Percentiles rank a stretch among this genome's conserved stretches.
Evolutionary conservation across 2,113 vertebrate species (phyloP).

Genomic region (Smithornis capensis): DNA sequence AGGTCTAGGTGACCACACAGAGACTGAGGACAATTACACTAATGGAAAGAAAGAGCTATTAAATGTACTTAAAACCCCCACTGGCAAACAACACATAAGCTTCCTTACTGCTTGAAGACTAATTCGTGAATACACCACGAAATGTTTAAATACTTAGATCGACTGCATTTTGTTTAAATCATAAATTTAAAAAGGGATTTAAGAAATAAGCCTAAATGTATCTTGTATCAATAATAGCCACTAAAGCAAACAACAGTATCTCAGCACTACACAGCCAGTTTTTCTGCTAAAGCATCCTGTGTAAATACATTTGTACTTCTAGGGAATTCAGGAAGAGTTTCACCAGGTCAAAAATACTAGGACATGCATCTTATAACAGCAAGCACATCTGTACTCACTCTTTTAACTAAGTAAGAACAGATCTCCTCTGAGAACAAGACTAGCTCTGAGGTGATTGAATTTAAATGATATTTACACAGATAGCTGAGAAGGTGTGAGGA

Average conservation of each 20-base stretch:
- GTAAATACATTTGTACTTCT: not conserved
- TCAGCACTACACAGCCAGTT: not conserved
- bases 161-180: not conserved
- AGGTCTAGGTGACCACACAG: not conserved
- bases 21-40: not conserved
- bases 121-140: not conserved
- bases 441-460: not conserved
- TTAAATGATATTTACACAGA: not conserved
- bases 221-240: not conserved
- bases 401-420: not conserved
- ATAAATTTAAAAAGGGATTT: not conserved
- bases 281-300: not conserved
- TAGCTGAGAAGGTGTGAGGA: not conserved
- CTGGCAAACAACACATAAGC: not conserved
- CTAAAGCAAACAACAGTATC: not conserved
- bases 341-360: not conserved
- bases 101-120: not conserved
- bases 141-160: not conserved
- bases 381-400: not conserved
- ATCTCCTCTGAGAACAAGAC: not conserved
- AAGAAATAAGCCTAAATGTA: not conserved
- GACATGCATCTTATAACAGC: not conserved
- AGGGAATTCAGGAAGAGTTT: not conserved
- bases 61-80: accelerated
- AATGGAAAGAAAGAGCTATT: not conserved